Conservation (phyloP, 2,888 invertebrate species). For the Antitype chi region DNA sequence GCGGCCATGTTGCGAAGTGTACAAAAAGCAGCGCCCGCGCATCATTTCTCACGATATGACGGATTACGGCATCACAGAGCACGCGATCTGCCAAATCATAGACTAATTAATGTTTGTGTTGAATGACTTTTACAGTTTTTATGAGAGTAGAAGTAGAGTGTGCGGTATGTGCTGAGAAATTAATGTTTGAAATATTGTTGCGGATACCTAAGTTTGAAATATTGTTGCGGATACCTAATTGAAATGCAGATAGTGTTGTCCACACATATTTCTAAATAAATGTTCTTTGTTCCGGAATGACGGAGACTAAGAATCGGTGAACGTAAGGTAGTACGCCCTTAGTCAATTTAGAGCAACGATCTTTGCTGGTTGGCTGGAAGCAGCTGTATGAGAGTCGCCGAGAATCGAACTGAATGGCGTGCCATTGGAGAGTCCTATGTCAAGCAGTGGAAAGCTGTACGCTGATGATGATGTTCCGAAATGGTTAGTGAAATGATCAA, state of each 20-base stretch:
- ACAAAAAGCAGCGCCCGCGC: conserved; percentile 46
- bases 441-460: no score
- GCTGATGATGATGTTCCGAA: neutral
- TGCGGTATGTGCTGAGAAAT: conserved; percentile 12
- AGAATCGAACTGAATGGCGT: no score
- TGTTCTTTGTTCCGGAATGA: neutral
- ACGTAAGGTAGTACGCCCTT: no score
- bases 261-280: neutral
- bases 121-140: conserved; percentile 41
- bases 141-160: neutral
- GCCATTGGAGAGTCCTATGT: no score
- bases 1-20: conserved; percentile 49
- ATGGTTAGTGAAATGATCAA: neutral
- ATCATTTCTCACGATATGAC: conserved; percentile 69
- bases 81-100: conserved; percentile 66
- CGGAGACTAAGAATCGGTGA: no score
- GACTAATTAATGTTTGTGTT: conserved; percentile 61
- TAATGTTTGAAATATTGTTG: neutral
- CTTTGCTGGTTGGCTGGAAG: no score
- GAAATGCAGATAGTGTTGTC: neutral
- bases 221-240: neutral
- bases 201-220: neutral
- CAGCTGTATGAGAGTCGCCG: no score
- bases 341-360: no score
- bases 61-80: conserved; percentile 58